Evolutionary conservation across 1,140 invertebrate genomes (phyloP).

Genomic region (Gryon sp.): DNA sequence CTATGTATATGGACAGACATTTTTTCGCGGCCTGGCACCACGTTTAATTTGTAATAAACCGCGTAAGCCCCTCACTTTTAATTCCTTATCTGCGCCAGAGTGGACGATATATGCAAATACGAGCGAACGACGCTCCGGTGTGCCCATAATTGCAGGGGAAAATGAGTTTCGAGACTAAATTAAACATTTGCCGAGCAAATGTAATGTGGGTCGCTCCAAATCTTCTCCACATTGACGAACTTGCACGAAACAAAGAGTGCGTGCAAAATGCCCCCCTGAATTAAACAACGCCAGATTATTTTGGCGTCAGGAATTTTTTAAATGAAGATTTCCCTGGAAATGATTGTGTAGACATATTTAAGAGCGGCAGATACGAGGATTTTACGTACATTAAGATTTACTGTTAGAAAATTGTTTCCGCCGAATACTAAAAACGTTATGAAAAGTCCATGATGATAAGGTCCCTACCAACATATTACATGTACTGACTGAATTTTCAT

Average conservation of each 20-base stretch:
- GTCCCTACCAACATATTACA: not conserved
- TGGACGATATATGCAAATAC: constrained; percentile 63
- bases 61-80: constrained; percentile 66
- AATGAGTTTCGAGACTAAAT: constrained; percentile 65
- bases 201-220: constrained; percentile 57
- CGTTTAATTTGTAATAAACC: constrained; percentile 75
- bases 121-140: constrained; percentile 55
- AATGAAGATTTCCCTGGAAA: constrained; percentile 48
- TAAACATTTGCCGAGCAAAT: constrained; percentile 62
- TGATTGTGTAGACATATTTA: constrained; percentile 41
- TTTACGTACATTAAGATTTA: constrained; percentile 52
- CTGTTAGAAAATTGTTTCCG: constrained; percentile 42
- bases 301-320: constrained; percentile 44
- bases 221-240: constrained; percentile 53
- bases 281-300: constrained; percentile 48
- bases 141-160: constrained; percentile 38
- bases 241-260: constrained; percentile 33
- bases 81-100: constrained; percentile 64
- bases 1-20: constrained; percentile 68
- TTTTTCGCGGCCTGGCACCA: constrained; percentile 65
- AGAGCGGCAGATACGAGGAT: constrained; percentile 29
- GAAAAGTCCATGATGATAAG: not conserved
- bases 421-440: not conserved
- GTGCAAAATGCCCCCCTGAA: constrained; percentile 42
- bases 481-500: constrained; percentile 23